These are phyloP conservation scores for Dryomyza anilis DNA, from an alignment of 2,888 invertebrate species.

Conservation along the genomic window DNA sequence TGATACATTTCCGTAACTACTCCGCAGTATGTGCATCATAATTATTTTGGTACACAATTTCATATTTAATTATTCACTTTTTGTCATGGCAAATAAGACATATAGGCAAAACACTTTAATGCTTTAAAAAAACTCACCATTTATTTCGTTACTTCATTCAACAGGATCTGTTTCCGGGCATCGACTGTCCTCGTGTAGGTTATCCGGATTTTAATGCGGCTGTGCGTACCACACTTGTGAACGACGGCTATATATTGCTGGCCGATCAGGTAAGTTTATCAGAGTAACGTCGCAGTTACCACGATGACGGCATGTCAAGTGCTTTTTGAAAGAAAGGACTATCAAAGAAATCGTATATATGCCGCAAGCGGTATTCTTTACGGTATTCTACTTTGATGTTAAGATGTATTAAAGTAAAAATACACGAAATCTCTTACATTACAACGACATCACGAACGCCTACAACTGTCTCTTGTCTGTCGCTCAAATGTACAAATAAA, in stretches of 20 bases:
- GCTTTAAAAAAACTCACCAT: no score
- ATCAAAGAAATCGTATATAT: no score
- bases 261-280: slow-evolving; percentile 68
- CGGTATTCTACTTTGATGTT: no score
- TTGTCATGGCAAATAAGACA: no score
- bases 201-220: slow-evolving; percentile 87
- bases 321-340: not conserved
- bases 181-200: slow-evolving; percentile 85
- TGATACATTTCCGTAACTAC: not conserved
- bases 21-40: not conserved
- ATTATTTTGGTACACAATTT: no score
- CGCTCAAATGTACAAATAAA: no score
- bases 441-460: no score
- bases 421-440: not conserved
- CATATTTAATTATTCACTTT: no score
- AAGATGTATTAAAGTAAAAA: not conserved
- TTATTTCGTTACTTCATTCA: not conserved
- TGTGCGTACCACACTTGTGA: slow-evolving; percentile 71
- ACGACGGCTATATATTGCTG: slow-evolving; percentile 72
- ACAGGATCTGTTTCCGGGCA: slow-evolving; percentile 85
- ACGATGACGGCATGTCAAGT: not conserved
- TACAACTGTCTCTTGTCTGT: not conserved
- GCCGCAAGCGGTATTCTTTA: no score
- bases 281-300: not conserved
- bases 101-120: no score